These are phyloP conservation scores for Ictalurus furcatus DNA, from an alignment of 2,113 vertebrate genomes.

Conservation along the genomic window DNA sequence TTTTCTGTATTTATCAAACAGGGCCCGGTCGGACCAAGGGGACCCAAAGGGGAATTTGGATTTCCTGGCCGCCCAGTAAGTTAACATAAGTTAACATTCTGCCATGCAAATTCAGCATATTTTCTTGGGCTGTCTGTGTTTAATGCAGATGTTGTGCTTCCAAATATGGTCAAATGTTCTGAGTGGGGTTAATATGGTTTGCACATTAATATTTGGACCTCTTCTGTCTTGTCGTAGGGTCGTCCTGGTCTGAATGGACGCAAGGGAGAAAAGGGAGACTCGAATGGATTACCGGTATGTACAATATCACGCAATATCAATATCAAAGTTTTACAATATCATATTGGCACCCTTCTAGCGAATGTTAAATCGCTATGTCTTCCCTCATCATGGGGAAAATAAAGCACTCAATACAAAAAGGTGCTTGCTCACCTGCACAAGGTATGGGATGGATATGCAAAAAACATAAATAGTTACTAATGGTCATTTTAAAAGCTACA, in stretches of 20 bases:
- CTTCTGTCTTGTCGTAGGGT: slow-evolving; percentile 72
- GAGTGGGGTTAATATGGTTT: background rate
- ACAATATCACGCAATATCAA: background rate
- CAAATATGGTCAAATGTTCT: background rate
- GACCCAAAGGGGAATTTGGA: slow-evolving; percentile 91
- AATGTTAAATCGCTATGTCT: background rate
- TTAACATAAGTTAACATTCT: slow-evolving; percentile 30
- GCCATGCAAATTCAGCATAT: background rate
- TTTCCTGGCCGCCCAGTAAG: slow-evolving; percentile 90
- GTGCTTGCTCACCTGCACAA: background rate
- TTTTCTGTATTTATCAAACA: slow-evolving; percentile 57
- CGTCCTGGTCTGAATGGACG: slow-evolving; percentile 84
- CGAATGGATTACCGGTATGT: slow-evolving; percentile 75
- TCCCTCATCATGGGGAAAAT: background rate
- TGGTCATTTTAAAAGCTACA: background rate
- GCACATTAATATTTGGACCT: slow-evolving; percentile 2
- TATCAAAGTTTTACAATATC: too few relatives aligned
- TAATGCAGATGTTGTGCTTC: slow-evolving; percentile 8
- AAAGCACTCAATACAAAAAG: background rate
- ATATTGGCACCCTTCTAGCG: background rate
- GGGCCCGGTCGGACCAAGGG: slow-evolving; percentile 86
- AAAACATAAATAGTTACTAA: background rate
- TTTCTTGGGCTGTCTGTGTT: background rate
- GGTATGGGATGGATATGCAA: background rate
- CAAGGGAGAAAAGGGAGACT: slow-evolving; percentile 85